Evolutionary conservation across 2,113 vertebrate species (phyloP).

Genomic region (Trogon surrucura): DNA sequence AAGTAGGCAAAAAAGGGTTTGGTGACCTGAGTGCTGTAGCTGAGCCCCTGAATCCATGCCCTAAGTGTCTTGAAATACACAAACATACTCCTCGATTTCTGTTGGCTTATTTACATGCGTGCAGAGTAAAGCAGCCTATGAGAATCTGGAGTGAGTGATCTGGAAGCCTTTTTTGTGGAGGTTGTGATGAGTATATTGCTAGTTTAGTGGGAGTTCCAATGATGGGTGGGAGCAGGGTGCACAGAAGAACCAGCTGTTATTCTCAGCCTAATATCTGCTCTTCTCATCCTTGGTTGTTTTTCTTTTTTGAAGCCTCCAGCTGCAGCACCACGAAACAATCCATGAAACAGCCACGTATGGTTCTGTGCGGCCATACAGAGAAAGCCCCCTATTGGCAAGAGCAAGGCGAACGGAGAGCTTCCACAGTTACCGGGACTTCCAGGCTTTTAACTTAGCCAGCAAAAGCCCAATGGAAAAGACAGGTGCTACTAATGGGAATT

Average conservation of each 20-base stretch:
- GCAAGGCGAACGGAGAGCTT: constrained; percentile 95
- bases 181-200: not conserved
- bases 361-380: constrained; percentile 90
- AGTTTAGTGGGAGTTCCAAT: not conserved
- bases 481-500: constrained; percentile 65
- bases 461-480: constrained; percentile 79
- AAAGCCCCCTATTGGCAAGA: constrained; percentile 92
- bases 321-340: constrained; percentile 87
- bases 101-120: not conserved
- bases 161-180: not conserved
- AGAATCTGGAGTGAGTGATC: not conserved
- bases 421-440: constrained; percentile 93
- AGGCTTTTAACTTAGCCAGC: constrained; percentile 81
- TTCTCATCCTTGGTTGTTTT: not conserved
- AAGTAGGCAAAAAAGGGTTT: not conserved
- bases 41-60: not conserved
- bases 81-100: not conserved
- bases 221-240: not conserved
- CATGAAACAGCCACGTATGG: constrained; percentile 88
- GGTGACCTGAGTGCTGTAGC: not conserved
- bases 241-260: not conserved
- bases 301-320: constrained; percentile 83
- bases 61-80: not conserved
- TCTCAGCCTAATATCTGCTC: not conserved
- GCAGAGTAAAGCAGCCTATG: not conserved